Base-by-base conservation (phyloP, 1,140 invertebrate genomes). In the Rhopalosiphum padi region DNA sequence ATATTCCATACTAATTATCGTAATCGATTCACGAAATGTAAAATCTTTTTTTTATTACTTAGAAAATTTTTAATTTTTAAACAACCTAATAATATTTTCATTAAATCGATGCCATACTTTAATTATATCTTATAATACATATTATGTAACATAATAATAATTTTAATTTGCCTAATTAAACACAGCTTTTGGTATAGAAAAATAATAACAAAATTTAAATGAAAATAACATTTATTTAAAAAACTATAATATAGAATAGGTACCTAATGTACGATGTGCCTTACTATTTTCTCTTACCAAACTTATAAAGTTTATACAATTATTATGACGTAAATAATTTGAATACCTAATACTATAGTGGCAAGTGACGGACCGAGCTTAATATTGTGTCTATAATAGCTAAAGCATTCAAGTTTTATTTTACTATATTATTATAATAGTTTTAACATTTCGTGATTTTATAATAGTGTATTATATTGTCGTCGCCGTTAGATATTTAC, bases 401-500 rank as follows among this genome's bases (percentile, higher is more conserved):
- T n/a, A n/a, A 68, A 68, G 30, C 30, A 30, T 15, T n/a, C 30
- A 68, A 68, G 30, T n/a, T 30, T 68, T 15, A 68, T 60, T 2
- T 3, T 68, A 30, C 30, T 68, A 68, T n/a, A 68, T 60, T 60
- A 30, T 68, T 68, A 68, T n/a, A n/a, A 68, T 68, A 68, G 30
- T 15, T 60, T 68, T 68, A 68, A 68, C 30, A 68, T 68, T n/a
- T 68, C 30, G 60, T 30, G 30, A n/a, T 68, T 68, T 1, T 30
- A n/a, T 68, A 30, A n/a, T 68, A 68, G n/a, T 68, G 60, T 68
- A n/a, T 68, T 68, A n/a, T 68, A 68, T 68, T 68, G 60, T 68
- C 30, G 11, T n/a, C n/a, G 11, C 60, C 60, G 3, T 68, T n/a
- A n/a, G 3, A 68, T 68, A 68, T 68, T 68, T 68, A 68, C 60